Evolutionary conservation across 2,888 invertebrate genomes (phyloP).

Genomic region (Perithous albicinctus): DNA sequence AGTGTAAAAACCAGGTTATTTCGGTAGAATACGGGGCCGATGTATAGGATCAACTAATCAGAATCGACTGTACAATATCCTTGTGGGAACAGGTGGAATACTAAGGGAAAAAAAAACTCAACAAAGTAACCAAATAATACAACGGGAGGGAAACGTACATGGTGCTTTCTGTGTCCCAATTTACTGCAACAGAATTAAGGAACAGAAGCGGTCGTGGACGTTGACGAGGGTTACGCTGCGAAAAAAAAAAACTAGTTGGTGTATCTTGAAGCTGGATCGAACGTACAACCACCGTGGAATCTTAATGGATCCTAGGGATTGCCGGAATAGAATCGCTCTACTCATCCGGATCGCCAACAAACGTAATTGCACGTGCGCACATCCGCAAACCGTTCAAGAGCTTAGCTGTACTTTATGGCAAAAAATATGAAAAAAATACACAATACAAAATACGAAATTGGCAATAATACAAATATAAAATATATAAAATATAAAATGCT

Average conservation of each 20-base stretch:
- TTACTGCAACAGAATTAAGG: conserved; percentile 52
- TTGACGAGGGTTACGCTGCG: conserved; percentile 67
- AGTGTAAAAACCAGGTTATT: background rate
- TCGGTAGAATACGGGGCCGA: background rate
- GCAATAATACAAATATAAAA: background rate
- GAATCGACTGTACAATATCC: background rate
- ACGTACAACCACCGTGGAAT: conserved; percentile 73
- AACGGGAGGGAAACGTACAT: conserved; percentile 12
- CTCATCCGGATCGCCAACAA: conserved; percentile 72
- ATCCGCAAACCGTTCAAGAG: conserved; percentile 44
- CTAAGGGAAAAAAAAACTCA: background rate
- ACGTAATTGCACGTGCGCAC: conserved; percentile 75
- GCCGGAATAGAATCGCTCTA: conserved; percentile 66
- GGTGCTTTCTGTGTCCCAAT: conserved; percentile 40
- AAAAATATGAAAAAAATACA: conserved; percentile 17
- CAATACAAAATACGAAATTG: background rate
- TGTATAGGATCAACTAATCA: conserved; percentile 1
- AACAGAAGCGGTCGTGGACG: conserved; percentile 55
- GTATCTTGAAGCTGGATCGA: conserved; percentile 75
- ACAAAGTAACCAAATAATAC: conserved; percentile 20
- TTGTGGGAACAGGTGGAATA: background rate
- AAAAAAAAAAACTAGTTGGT: conserved; percentile 72
- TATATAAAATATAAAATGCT: too few relatives aligned
- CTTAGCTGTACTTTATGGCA: background rate
- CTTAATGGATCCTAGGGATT: conserved; percentile 78